A percentile compares a stretch with the other conserved stretches of the same genome.
Evolutionary conservation across 2,888 invertebrate genomes (phyloP).

Genomic region (Mythimna albipuncta): DNA sequence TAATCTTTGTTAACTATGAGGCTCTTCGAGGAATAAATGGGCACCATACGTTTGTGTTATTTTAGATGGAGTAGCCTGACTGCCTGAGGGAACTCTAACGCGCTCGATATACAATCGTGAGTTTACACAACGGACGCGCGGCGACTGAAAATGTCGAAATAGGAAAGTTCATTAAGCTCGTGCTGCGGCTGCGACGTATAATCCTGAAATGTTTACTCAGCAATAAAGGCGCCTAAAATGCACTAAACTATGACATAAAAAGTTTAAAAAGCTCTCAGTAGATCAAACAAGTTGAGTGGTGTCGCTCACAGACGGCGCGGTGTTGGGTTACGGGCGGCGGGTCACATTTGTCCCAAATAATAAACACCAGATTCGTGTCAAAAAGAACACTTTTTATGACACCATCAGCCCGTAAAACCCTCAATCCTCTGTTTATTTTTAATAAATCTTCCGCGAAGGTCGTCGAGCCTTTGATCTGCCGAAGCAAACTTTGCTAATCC

Average conservation of each 20-base stretch:
- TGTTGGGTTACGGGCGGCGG: constrained; percentile 84
- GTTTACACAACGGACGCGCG: constrained; percentile 47
- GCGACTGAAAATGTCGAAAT: constrained; percentile 65
- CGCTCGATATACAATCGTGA: constrained; percentile 18
- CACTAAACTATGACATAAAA: constrained; percentile 89
- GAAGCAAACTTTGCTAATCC: constrained; percentile 71
- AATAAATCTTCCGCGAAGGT: constrained; percentile 86
- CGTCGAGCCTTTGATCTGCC: constrained; percentile 77
- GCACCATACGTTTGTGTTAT: constrained; percentile 37
- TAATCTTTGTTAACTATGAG: constrained; percentile 61
- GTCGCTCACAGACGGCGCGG: constrained; percentile 85
- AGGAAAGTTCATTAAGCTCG: constrained; percentile 71
- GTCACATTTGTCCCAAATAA: constrained; percentile 89
- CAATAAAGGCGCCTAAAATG: constrained; percentile 88
- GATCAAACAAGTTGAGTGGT: constrained; percentile 89
- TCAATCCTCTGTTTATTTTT: constrained; percentile 83
- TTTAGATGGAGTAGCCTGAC: constrained; percentile 24
- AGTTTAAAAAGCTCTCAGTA: constrained; percentile 90
- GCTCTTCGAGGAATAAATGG: constrained; percentile 57
- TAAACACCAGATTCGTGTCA: constrained; percentile 90
- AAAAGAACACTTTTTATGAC: constrained; percentile 89
- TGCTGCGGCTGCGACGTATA: constrained; percentile 76
- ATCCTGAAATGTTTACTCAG: constrained; percentile 86
- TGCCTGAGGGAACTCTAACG: constrained; percentile 20
- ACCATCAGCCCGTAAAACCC: constrained; percentile 85